Evolutionary conservation across 2,888 invertebrate species (phyloP), one percentile per base, ranked within the genome.

Genomic region (Geophilus truncorum): DNA sequence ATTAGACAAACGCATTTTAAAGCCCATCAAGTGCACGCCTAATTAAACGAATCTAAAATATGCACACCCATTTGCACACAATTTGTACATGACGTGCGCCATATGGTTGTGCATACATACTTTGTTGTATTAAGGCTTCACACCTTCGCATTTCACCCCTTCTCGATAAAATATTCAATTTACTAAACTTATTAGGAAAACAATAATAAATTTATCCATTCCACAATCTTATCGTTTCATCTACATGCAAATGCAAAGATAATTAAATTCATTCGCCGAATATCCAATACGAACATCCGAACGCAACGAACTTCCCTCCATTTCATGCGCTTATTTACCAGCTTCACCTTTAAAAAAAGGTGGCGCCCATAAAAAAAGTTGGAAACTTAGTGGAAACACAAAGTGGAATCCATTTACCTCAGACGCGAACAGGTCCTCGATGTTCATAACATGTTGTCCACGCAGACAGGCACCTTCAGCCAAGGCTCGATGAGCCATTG

Each of bases 1-100:
- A 70, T 70, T 70, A 70, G 70, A 70, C 70, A 70, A 70, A 70
- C 70, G 70, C 70, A 70, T 70, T 70, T 70, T 70, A 70, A 70
- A 70, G 70, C 25, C 70, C 70, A 70, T 70, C 70, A 70, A 70
- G 25, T 70, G 70, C 70, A 70, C 70, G 70, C 25, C 70, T 70
- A 70, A 70, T 70, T 70, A 70, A 70, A 70, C 70, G 70, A 70
- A 70, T 70, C 70, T 70, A 70, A 70, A 70, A 70, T 70, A 70
- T 70, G 70, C 70, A 70, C 70, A 70, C 70, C 70, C 70, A 70
- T 70, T 70, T 70, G 70, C 70, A 70, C 70, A 70, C 70, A 70
- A 70, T 70, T 70, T 70, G 70, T 70, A n/a, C 70, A 28, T 70
- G 70, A 70, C 70, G 70, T 70, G 70, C 70, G 70, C 70, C 70